phyloP scores from a whole-genome alignment of 2,888 invertebrate genomes.

The Aspidiotus destructor region DNA sequence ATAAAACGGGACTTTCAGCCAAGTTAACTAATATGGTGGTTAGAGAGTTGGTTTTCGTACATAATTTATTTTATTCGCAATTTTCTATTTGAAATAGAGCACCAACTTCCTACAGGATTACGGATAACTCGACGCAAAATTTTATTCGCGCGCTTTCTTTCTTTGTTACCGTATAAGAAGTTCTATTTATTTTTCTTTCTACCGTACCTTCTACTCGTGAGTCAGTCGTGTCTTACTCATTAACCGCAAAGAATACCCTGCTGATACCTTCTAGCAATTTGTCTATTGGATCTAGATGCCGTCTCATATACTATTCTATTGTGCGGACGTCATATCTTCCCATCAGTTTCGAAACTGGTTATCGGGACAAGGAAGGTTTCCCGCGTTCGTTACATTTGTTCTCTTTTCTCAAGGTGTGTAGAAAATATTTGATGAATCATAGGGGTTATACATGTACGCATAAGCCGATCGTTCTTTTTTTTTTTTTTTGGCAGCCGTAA shows the following conservation, averaged over 20 bases:
- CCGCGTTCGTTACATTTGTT: conserved; percentile 18
- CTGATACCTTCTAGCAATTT: neutral
- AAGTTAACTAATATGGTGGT: too few relatives aligned
- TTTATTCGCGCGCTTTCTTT: too few relatives aligned
- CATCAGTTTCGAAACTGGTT: too few relatives aligned
- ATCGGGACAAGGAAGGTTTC: neutral
- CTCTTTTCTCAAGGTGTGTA: neutral
- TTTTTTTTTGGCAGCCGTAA: too few relatives aligned
- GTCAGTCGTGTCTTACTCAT: conserved; percentile 8
- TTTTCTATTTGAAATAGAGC: too few relatives aligned
- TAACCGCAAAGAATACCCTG: neutral
- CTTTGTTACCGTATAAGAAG: neutral
- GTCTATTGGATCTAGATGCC: neutral
- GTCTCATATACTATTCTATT: neutral
- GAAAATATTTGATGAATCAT: conserved; percentile 2
- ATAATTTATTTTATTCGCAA: too few relatives aligned
- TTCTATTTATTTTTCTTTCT: neutral
- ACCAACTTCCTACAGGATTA: too few relatives aligned
- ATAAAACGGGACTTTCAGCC: too few relatives aligned
- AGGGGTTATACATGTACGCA: too few relatives aligned
- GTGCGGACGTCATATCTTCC: neutral
- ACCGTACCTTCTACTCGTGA: neutral
- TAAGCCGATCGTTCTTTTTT: too few relatives aligned
- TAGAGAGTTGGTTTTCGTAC: too few relatives aligned
- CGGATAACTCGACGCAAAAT: too few relatives aligned